These are phyloP conservation scores for Gyps fulvus DNA, from an alignment of 2,113 vertebrate species.

Conservation along the genomic window DNA sequence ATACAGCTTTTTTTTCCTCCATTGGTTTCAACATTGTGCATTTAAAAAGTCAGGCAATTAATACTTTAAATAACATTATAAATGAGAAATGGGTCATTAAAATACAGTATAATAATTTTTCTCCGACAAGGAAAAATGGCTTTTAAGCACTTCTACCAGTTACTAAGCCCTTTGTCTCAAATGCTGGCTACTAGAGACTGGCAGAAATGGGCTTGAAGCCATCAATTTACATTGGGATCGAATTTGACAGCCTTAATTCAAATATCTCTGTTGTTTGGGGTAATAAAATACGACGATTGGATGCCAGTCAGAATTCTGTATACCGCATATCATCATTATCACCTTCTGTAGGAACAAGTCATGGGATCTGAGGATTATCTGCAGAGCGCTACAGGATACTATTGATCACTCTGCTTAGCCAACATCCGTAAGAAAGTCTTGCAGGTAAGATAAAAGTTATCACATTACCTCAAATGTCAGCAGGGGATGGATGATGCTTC, in stretches of 20 bases:
- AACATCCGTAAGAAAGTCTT: background rate
- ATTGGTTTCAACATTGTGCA: background rate
- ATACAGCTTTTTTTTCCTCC: background rate
- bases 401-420: background rate
- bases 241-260: background rate
- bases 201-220: background rate
- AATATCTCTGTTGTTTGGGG: background rate
- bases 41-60: background rate
- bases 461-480: slow-evolving; percentile 19
- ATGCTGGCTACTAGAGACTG: background rate
- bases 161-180: background rate
- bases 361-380: background rate
- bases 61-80: background rate
- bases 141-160: background rate
- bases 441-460: background rate
- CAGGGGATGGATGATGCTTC: background rate
- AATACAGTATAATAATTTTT: background rate
- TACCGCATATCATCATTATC: background rate
- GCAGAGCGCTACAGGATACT: background rate
- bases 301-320: background rate
- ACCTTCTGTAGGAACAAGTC: background rate
- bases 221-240: background rate
- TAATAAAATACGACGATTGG: background rate
- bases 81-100: background rate
- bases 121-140: background rate